Evolutionary conservation across 1,140 invertebrate species (phyloP), one percentile per base, ranked within the genome.

Genomic region (Meloidogyne hapla): DNA sequence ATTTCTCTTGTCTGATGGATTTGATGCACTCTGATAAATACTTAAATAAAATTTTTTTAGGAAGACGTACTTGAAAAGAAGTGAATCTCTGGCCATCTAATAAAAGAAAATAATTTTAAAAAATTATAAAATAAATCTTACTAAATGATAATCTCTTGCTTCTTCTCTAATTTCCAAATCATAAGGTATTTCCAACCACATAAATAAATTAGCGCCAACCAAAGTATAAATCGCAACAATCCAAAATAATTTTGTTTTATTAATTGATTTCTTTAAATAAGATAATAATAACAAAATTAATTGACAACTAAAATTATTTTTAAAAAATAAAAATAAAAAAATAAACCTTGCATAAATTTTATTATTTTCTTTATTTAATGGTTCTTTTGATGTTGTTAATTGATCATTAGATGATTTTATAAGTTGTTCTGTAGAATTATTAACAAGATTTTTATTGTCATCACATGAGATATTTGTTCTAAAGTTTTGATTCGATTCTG

Each of bases 31-130:
- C 68, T 72, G n/a, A n/a, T 33, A 61, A 21, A 13, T 42, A 42
- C 0, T 25, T 18, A 25, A 48, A 63, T 5, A 63, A 38, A 69
- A 38, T 76, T 77, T 73, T 33, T 70, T 70, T 33, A 77, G 76
- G 1, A 18, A 18, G 76, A 63, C 74, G 18, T 9, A 77, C 81
- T 81, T 83, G 40, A 83, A 73, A 23, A 83, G 48, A 48, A 83
- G 78, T 10, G 71, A 66, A 66, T 83, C 82, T 48, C 82, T 79
- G 0, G 81, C 82, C 23, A 83, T 75, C 48, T 83, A 26, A n/a
- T n/a, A n/a, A 6, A 33, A 33, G 4, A 48, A 79, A 71, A 45
- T 73, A 73, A n/a, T 76, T 25, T 18, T 76, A 62, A 26, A 28
- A n/a, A n/a, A n/a, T n/a, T n/a, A n/a, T n/a, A n/a, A n/a, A n/a